A percentile compares a stretch with the other conserved stretches of the same genome.
These are phyloP conservation scores for Danio aesculapii DNA, from an alignment of 2,797 vertebrate genomes.

Conservation along the genomic window DNA sequence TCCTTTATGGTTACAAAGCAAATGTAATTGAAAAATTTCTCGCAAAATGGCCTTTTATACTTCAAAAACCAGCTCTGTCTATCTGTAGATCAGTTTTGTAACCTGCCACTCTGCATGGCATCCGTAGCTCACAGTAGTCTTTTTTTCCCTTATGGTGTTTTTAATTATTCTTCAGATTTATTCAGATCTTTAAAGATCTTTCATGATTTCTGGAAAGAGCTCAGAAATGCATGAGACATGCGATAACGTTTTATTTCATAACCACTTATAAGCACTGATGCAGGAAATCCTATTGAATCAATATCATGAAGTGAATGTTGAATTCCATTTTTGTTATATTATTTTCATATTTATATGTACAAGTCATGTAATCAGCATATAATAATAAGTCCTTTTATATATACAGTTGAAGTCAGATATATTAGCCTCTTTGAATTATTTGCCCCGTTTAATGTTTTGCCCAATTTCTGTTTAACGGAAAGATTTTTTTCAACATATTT, in stretches of 20 bases:
- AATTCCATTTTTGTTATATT: neutral
- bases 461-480: too few species aligned
- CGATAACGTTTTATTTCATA: neutral
- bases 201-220: constrained; percentile 9
- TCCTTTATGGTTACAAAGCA: constrained; percentile 38
- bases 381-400: too few species aligned
- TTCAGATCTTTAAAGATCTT: constrained; percentile 4
- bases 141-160: neutral
- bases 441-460: too few species aligned
- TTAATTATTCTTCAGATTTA: constrained; percentile 32
- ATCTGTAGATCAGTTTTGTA: constrained; percentile 34
- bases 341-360: neutral
- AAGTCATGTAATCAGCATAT: too few species aligned
- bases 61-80: constrained; percentile 17
- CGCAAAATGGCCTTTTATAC: constrained; percentile 15
- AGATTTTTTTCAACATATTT: too few species aligned
- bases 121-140: neutral
- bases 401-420: too few species aligned
- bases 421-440: too few species aligned
- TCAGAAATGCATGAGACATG: neutral
- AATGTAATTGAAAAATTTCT: constrained; percentile 40
- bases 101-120: constrained; percentile 19
- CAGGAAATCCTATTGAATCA: constrained; percentile 1
- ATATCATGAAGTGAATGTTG: neutral
- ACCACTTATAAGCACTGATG: too few species aligned